Evolutionary conservation across 2,113 vertebrate genomes (phyloP).

Genomic region (Oncorhynchus clarkii): DNA sequence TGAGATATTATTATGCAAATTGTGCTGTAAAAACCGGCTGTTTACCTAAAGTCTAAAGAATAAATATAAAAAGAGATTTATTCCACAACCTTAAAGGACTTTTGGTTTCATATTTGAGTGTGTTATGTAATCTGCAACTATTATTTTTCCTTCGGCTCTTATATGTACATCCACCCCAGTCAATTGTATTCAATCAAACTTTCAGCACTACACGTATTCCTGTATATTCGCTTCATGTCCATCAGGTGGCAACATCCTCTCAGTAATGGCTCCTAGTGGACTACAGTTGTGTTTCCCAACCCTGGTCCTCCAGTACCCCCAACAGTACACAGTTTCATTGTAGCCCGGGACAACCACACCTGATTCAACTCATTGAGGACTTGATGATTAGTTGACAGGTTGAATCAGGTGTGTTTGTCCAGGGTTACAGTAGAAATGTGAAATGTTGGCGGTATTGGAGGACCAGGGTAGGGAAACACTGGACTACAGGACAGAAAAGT

Average conservation of each 20-base stretch:
- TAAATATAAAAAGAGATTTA: slow-evolving; percentile 91
- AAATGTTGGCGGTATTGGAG: too few species aligned
- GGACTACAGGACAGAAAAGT: too few species aligned
- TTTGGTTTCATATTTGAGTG: slow-evolving; percentile 20
- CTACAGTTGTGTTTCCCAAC: too few species aligned
- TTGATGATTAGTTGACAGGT: too few species aligned
- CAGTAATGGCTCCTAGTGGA: not conserved
- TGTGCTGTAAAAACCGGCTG: slow-evolving; percentile 90
- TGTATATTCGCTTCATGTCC: not conserved
- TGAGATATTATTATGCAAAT: slow-evolving; percentile 91
- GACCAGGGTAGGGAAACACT: too few species aligned
- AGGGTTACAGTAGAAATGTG: too few species aligned
- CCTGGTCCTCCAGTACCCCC: too few species aligned
- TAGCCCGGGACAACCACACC: too few species aligned
- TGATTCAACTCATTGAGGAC: too few species aligned
- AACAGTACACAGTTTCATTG: too few species aligned
- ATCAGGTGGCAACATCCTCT: not conserved
- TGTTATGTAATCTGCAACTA: not conserved
- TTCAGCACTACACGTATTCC: not conserved
- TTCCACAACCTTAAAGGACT: slow-evolving; percentile 47
- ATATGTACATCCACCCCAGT: not conserved
- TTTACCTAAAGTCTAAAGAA: slow-evolving; percentile 84
- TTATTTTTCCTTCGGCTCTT: not conserved
- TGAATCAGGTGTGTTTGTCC: too few species aligned
- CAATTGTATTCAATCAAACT: not conserved